These are phyloP conservation scores for Amphiprion percula DNA, from an alignment of 2,113 vertebrate species.

Conservation along the genomic window DNA sequence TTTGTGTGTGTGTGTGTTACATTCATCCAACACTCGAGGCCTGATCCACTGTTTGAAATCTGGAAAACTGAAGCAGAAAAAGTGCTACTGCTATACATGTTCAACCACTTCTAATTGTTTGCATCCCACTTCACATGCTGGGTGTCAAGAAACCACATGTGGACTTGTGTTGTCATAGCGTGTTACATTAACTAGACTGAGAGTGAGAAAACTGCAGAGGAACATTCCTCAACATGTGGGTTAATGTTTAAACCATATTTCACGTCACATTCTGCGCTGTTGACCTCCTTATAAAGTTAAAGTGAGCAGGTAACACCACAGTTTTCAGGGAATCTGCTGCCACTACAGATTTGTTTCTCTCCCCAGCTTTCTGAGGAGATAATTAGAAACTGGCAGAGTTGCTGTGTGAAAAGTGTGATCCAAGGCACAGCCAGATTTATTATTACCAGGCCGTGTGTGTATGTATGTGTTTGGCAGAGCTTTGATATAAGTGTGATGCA, in stretches of 20 bases:
- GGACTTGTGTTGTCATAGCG: not conserved
- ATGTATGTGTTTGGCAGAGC: constrained; percentile 25
- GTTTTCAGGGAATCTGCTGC: constrained; percentile 45
- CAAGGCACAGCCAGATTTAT: constrained; percentile 54
- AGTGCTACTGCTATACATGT: not conserved
- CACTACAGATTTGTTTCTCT: constrained; percentile 10
- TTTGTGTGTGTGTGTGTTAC: not conserved
- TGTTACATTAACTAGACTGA: not conserved
- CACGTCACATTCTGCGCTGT: constrained; percentile 13
- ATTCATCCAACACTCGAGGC: not conserved
- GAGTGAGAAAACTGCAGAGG: not conserved
- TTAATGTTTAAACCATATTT: constrained; percentile 25
- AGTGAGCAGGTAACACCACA: constrained; percentile 40
- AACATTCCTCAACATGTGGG: not conserved
- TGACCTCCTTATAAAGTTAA: constrained; percentile 28
- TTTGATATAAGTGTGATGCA: constrained; percentile 38
- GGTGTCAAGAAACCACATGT: constrained; percentile 19
- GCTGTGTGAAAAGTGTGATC: constrained; percentile 56
- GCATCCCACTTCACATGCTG: constrained; percentile 10
- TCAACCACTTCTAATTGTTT: constrained; percentile 23
- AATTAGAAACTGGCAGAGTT: constrained; percentile 65
- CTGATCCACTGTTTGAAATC: constrained; percentile 17
- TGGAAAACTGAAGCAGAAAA: constrained; percentile 11
- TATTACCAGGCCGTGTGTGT: constrained; percentile 26
- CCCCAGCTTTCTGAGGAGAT: constrained; percentile 53